Percentiles rank a stretch among this genome's conserved stretches.
Conservation (phyloP, 2,797 vertebrate species). For the Synaphobranchus kaupii region DNA sequence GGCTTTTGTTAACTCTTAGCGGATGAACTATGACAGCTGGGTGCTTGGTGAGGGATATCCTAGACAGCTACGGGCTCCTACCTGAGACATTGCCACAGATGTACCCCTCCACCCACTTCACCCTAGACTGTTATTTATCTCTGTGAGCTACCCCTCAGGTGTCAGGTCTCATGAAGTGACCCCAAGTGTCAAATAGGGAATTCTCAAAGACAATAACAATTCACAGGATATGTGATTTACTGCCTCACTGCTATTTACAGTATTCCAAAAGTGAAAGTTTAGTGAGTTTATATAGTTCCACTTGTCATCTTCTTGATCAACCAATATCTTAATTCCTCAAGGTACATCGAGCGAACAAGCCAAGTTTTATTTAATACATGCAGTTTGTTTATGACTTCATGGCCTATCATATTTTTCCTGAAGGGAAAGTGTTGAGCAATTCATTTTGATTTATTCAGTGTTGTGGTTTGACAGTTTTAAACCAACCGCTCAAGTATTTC, state of each 20-base stretch:
- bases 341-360: conserved; percentile 6
- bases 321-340: background rate
- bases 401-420: conserved; percentile 3
- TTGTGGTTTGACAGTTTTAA: conserved; percentile 2
- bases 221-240: conserved; percentile 40
- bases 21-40: conserved; percentile 54
- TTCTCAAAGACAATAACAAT: conserved; percentile 51
- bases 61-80: conserved; percentile 52
- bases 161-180: conserved; percentile 47
- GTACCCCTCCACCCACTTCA: conserved; percentile 21
- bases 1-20: conserved; percentile 36
- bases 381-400: background rate
- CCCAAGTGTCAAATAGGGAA: conserved; percentile 46
- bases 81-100: conserved; percentile 50
- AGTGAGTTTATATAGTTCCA: conserved; percentile 43
- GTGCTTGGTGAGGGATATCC: conserved; percentile 31
- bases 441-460: conserved; percentile 23
- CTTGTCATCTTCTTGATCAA: conserved; percentile 17
- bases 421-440: conserved; percentile 14
- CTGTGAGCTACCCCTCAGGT: conserved; percentile 11
- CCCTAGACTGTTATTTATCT: conserved; percentile 32
- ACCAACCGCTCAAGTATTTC: background rate
- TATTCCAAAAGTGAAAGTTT: conserved; percentile 39
- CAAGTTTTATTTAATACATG: conserved; percentile 2
- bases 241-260: conserved; percentile 8